Evolutionary conservation across 2,888 invertebrate genomes (phyloP).

Genomic region (Heliothis peltigera): DNA sequence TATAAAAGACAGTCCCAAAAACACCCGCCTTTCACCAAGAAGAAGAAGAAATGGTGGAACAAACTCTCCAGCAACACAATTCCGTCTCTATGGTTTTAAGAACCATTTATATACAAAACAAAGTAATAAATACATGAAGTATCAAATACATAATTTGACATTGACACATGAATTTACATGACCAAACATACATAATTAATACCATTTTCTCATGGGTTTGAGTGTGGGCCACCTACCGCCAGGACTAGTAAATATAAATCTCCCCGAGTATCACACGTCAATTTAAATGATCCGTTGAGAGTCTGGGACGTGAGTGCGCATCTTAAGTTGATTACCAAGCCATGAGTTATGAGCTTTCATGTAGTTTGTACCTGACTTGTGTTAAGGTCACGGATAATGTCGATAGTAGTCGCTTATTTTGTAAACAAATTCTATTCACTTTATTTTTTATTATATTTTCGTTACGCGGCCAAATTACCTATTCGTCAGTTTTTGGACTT

Average conservation of each 20-base stretch:
- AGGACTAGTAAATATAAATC: conserved; percentile 32
- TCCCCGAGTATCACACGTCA: conserved; percentile 36
- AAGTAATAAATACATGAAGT: no score
- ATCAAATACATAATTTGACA: no score
- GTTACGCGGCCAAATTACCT: not conserved
- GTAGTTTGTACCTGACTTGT: conserved; percentile 2
- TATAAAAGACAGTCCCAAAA: no score
- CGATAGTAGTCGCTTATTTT: not conserved
- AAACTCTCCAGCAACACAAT: no score
- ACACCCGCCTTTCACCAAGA: no score
- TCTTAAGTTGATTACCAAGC: conserved; percentile 19
- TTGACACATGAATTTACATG: no score
- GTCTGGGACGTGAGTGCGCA: conserved; percentile 41
- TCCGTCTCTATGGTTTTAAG: no score
- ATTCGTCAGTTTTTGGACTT: no score
- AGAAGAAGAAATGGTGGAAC: no score
- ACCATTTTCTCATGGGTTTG: not conserved
- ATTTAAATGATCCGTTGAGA: conserved; percentile 42
- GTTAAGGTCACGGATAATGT: not conserved
- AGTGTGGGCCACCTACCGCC: conserved; percentile 19
- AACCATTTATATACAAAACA: no score
- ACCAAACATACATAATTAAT: not conserved
- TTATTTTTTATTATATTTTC: no score
- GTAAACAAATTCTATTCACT: not conserved
- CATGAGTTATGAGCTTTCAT: conserved; percentile 22